Percentiles rank a stretch among this genome's conserved stretches.
Conservation (phyloP, 1,140 invertebrate genomes). For the Hylyphantes graminicola region DNA sequence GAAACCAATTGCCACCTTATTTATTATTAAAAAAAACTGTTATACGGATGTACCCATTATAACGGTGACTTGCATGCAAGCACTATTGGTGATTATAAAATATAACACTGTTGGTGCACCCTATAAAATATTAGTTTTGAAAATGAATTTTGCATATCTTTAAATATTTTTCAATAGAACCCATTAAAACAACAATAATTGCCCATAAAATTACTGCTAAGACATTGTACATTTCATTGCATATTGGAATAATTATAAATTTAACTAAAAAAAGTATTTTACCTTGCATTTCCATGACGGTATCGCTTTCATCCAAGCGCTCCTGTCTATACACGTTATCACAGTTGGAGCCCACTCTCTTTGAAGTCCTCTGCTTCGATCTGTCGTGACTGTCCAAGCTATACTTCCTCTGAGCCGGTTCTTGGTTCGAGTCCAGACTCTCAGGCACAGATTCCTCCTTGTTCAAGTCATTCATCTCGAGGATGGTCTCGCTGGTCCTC, state of each 20-base stretch:
- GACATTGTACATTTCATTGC: no score
- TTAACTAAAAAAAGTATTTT: neutral
- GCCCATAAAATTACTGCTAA: no score
- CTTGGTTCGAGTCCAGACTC: neutral
- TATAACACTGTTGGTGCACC: no score
- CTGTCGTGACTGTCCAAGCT: conserved; percentile 54
- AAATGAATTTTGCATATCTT: no score
- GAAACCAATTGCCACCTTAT: no score
- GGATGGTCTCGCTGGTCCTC: conserved; percentile 27
- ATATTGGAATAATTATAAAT: neutral
- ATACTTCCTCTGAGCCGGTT: conserved; percentile 43
- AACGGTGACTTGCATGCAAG: no score
- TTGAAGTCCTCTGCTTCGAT: conserved; percentile 22
- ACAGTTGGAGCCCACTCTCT: conserved; percentile 33
- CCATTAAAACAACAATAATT: no score
- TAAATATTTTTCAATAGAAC: no score
- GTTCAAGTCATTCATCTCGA: conserved; percentile 55
- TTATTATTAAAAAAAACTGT: no score
- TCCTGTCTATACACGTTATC: conserved; percentile 56
- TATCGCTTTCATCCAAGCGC: conserved; percentile 50
- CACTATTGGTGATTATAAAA: no score
- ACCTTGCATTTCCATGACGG: conserved; percentile 54
- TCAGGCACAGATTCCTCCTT: conserved; percentile 26
- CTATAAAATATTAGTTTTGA: no score
- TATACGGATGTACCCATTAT: no score